These are phyloP conservation scores for Nesogale talazaci DNA, from an alignment of 2,113 vertebrate species.

Conservation along the genomic window DNA sequence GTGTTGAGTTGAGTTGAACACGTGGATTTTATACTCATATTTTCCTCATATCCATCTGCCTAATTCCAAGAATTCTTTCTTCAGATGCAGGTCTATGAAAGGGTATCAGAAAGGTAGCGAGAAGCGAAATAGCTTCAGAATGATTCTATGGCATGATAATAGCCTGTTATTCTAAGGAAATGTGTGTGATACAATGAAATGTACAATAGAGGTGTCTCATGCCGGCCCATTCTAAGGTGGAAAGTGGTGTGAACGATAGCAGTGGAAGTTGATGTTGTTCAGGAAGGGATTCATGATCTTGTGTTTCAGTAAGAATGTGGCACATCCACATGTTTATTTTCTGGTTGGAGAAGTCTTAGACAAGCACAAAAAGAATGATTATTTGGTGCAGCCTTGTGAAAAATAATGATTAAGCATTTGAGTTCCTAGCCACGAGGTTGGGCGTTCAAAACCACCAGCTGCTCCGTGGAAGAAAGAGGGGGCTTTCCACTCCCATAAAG, in stretches of 20 bases:
- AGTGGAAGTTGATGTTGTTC: neutral
- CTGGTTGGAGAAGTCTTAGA: constrained; percentile 3
- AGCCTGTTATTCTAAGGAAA: neutral
- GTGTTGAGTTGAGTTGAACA: constrained; percentile 33
- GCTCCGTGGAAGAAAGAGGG: no score
- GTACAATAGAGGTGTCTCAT: neutral
- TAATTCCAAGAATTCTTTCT: neutral
- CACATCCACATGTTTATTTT: neutral
- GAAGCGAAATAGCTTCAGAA: neutral
- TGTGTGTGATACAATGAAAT: neutral
- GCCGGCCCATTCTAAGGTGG: neutral
- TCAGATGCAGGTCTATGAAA: constrained; percentile 17
- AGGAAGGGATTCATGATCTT: constrained; percentile 17
- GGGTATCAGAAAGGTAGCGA: neutral
- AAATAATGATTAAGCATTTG: no score
- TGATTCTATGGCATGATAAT: constrained; percentile 1
- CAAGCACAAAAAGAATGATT: neutral
- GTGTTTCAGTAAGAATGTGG: constrained; percentile 23
- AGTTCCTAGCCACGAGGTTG: no score
- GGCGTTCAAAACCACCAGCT: no score
- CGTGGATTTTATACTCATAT: neutral
- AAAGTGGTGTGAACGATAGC: neutral
- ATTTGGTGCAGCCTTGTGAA: no score
- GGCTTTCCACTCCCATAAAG: no score
- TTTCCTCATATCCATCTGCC: neutral